Base-by-base conservation (phyloP, 2,113 vertebrate species). In the Sceloporus tristichus region DNA sequence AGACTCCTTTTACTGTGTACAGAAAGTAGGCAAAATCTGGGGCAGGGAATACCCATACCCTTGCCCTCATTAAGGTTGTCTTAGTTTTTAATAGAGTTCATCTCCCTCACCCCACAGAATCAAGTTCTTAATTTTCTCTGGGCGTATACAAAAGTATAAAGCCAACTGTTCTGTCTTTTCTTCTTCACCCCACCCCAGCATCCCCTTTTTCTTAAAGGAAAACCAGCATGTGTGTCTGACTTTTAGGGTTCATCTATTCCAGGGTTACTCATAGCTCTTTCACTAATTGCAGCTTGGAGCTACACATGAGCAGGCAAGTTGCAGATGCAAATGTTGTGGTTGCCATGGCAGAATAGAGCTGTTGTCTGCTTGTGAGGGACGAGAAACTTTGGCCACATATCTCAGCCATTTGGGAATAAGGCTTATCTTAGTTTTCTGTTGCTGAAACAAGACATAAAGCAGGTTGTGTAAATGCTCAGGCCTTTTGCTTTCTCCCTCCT, bases 301-400 rank as follows among this genome's bases (percentile, higher is more conserved):
- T 40, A 34, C 62, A 27, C 6, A 6, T 42, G 42, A 90, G n/a
- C 14, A 27, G 59, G 42, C 38, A 92, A 92, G 95, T 85, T 18
- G 19, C 92, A 94, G 94, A 89, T 74, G 76, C 87, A 84, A 89
- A 90, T 95, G 94, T 95, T 94, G 95, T 96, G 95, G 95, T 87
- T 92, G 94, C 95, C 95, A 96, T 95, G 95, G 59, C 73, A 82
- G 66, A 85, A 74, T 53, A 78, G 42, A 53, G 76, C 87, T 1
- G 18, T 53, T 42, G 48, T 80, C 87, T 90, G 79, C 76, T 10
- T 85, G 90, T 92, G 89, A 80, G 70, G 84, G 84, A 80, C 91
- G 77, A 89, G 42, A 74, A 77, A 83, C 82, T 87, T 90, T 87
- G 71, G 66, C 85, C 73, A n/a, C 13, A 71, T 21, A n/a, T 62